Evolutionary conservation across 2,888 invertebrate genomes (phyloP), one percentile per base, ranked within the genome.

Genomic region (Cheilosia pagana): DNA sequence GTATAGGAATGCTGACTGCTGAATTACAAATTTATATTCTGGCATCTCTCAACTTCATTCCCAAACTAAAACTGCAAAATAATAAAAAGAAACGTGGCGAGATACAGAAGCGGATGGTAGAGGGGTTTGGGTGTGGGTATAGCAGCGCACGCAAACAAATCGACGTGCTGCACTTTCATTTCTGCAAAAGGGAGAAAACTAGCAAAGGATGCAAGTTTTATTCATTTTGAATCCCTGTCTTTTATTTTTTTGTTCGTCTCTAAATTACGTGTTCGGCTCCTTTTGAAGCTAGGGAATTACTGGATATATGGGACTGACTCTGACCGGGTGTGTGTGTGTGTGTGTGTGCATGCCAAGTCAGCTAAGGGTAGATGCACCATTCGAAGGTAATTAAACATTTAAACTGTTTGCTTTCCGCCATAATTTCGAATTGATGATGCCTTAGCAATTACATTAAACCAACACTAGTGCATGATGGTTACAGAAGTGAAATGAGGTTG

Each of bases 331-430:
- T 43, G 57, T n/a, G n/a, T n/a, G n/a, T n/a, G 48, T n/a, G 14
- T 57, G 23, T 8, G 65, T 41, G 39, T 55, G 67, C 41, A 65
- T 75, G 63, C 75, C 57, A 71, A 85, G 60, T 81, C 68, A 82
- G 79, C 50, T 57, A 62, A 48, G 75, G 75, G 83, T 79, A 63
- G 83, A 79, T 79, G 74, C 70, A 75, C 70, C 75, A 75, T 65
- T 75, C 57, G 83, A 85, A 81, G 85, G 79, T 85, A 85, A 85
- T 85, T 81, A 85, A 85, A 85, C 85, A 85, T 85, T 85, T 85
- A 85, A 85, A 85, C 85, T 85, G 85, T 85, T 79, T 85, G 85
- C 79, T 81, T 81, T 85, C 81, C 81, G 81, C 85, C 85, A 85
- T 85, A 85, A 85, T 85, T 85, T 85, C 81, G 81, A 85, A 81